Evolutionary conservation across 2,888 invertebrate species (phyloP), one percentile per base, ranked within the genome.

Genomic region (Meganola albula): DNA sequence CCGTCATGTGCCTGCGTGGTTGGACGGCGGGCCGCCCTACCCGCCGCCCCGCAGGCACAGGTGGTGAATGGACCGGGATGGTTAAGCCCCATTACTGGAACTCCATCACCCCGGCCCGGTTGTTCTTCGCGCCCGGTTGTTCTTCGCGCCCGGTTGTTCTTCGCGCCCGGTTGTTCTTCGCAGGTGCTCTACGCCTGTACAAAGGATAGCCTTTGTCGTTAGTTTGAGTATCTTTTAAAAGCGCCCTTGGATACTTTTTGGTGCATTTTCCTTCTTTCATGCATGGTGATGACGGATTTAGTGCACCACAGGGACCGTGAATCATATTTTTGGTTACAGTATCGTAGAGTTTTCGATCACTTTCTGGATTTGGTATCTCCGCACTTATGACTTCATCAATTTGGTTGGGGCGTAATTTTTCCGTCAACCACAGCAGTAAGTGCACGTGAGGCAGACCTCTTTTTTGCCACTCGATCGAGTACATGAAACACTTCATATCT

Each of bases 401-500:
- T 18, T 28, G 18, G 8, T 34, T 20, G 1, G 34, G 34, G n/a
- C 31, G 9, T 4, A 34, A 25, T 22, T 11, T 34, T n/a, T 25
- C 21, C 10, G 10, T 4, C 3, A 38, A 7, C 38, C 38, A 34
- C n/a, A 34, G 1, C 11, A 34, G 24, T 16, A 38, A 16, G 12
- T 34, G 34, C 2, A 24, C 30, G 24, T 37, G 31, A 4, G 31
- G 31, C 10, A 31, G 10, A 1, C 43, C 43, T 3, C 43, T 28
- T 11, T 39, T 47, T 30, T 47, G 43, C 40, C 39, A 47, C 10
- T 40, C 40, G 1, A 37, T 8, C 7, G 31, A 10, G 7, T 37
- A 39, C 37, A 47, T 26, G n/a, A 3, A 27, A 13, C 37, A 47
- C 2, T 23, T 27, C 18, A 27, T 24, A 5, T 9, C 4, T 12